A percentile compares a stretch with the other conserved stretches of the same genome.
Evolutionary conservation across 2,888 invertebrate genomes (phyloP).

Genomic region (Melanophora roralis): DNA sequence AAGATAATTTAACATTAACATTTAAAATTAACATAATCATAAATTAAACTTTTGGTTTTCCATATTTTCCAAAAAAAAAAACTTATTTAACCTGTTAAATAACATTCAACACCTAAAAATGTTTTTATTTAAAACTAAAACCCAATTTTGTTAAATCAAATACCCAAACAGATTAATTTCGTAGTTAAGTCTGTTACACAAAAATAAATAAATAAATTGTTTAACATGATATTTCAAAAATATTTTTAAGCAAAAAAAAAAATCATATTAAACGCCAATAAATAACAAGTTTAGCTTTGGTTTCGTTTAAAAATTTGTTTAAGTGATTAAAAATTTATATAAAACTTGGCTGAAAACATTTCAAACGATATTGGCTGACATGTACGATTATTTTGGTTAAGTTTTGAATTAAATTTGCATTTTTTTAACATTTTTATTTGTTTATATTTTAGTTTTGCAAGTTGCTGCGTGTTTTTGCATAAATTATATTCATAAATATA

Average conservation of each 20-base stretch:
- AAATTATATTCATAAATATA: slow-evolving; percentile 15
- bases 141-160: no score
- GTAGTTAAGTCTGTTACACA: neutral
- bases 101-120: neutral
- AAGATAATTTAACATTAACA: no score
- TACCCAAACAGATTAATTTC: neutral
- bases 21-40: no score
- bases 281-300: neutral
- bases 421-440: neutral
- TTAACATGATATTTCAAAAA: no score
- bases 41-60: no score
- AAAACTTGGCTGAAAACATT: neutral
- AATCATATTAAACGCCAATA: no score
- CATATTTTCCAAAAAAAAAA: no score
- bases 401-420: slow-evolving; percentile 40
- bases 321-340: neutral
- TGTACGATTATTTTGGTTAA: neutral
- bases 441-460: neutral
- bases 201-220: no score
- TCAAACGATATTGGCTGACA: neutral
- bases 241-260: neutral
- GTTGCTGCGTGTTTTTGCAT: neutral
- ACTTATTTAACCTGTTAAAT: no score
- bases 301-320: neutral
- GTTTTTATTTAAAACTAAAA: neutral